Base-by-base conservation (phyloP, 2,888 invertebrate genomes). In the Acanthosepion esculentum region DNA sequence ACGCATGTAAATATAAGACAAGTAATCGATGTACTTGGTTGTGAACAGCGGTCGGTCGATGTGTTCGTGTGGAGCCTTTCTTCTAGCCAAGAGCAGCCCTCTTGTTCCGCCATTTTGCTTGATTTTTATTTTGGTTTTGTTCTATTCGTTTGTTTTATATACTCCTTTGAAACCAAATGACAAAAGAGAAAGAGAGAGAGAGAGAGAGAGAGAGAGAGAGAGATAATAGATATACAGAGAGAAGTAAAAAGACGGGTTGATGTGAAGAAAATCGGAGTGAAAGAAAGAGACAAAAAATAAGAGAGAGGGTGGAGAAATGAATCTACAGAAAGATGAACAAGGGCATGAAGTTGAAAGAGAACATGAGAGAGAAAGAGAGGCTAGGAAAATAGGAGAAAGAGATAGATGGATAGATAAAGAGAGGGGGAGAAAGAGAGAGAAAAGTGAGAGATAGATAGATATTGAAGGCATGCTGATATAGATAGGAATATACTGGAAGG, bases 41-140 rank as follows among this genome's bases (percentile, higher is more conserved):
- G n/a, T 33, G 78, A 78, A 78, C 78, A n/a, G 78, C 33, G 78
- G n/a, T 78, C n/a, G 78, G 78, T 78, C n/a, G 78, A 78, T 78
- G n/a, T 15, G 18, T 33, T n/a, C 12, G n/a, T 78, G 78, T 78
- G 4, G n/a, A 78, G 78, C 29, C n/a, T 78, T 78, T 12, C 78
- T 78, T 33, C 6, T 78, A 78, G 78, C 78, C 78, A 23, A 33
- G n/a, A 78, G 78, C n/a, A 78, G 78, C 78, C 78, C n/a, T 78
- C n/a, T 78, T 78, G 15, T n/a, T 78, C 33, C 18, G 78, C n/a
- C 33, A 33, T 78, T 78, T 12, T n/a, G 41, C 41, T 41, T 41
- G 41, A 8, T 8, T 5, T 29, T 26, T 8, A 26, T 4, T 29
- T 8, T 64, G 3, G 3, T 64, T 78, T 8, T 33, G 20, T 59